These are phyloP conservation scores for Muntiacus reevesi DNA, from an alignment of 2,113 vertebrate genomes.

Conservation along the genomic window DNA sequence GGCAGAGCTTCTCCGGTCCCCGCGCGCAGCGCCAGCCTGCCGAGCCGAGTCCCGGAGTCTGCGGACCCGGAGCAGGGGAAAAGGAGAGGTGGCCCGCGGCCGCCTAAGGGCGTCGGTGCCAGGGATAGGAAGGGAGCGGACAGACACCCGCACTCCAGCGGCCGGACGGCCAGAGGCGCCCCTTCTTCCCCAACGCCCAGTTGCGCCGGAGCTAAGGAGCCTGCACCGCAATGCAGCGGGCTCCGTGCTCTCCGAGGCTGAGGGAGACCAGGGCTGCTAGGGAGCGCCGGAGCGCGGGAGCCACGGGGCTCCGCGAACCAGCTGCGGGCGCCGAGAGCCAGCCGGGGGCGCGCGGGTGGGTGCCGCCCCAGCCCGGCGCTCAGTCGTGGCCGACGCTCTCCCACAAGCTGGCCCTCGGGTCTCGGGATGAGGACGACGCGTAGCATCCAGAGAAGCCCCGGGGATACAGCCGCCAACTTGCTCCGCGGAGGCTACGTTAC, in stretches of 20 bases:
- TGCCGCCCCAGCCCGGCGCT: neutral
- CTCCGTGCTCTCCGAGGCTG: neutral
- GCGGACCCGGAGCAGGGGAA: neutral
- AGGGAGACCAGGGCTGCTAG: neutral
- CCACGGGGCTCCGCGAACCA: neutral
- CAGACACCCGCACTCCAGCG: neutral
- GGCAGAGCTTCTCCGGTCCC: neutral
- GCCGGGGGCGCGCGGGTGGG: conserved; percentile 19
- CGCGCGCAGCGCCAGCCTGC: neutral
- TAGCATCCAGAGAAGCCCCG: neutral
- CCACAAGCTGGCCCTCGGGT: neutral
- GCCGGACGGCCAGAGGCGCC: neutral
- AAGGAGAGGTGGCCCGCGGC: neutral
- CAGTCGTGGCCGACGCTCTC: neutral
- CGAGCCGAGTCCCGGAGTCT: neutral
- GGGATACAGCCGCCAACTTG: conserved; percentile 22
- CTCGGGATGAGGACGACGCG: neutral
- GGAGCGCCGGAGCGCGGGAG: neutral
- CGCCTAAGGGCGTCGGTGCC: neutral
- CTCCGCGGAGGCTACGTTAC: conserved; percentile 65
- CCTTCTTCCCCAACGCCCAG: neutral
- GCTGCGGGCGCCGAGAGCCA: neutral
- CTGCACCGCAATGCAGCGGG: conserved; percentile 72
- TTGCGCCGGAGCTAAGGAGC: neutral
- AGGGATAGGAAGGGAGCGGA: neutral